Evolutionary conservation across 2,113 vertebrate genomes (phyloP).

Genomic region (Scalopus aquaticus): DNA sequence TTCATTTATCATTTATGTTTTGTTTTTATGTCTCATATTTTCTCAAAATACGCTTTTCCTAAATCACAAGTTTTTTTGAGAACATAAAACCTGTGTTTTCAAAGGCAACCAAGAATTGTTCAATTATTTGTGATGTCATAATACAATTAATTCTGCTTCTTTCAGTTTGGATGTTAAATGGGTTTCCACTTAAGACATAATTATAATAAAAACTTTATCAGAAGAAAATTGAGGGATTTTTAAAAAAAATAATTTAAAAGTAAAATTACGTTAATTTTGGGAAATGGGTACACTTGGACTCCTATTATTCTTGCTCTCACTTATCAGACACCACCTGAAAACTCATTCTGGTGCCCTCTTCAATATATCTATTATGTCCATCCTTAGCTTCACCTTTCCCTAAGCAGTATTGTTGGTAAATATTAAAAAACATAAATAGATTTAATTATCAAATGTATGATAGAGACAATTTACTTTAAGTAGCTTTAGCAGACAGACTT

Average conservation of each 20-base stretch:
- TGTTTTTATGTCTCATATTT: neutral
- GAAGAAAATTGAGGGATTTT: neutral
- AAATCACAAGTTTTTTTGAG: neutral
- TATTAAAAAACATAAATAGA: neutral
- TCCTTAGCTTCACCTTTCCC: neutral
- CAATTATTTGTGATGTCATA: conserved; percentile 13
- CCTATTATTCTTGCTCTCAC: neutral
- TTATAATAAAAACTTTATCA: neutral
- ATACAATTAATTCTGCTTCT: neutral
- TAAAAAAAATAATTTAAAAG: neutral
- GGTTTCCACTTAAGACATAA: neutral
- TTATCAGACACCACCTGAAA: neutral
- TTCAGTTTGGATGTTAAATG: neutral
- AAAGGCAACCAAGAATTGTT: neutral
- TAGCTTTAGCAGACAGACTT: neutral
- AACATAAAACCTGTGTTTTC: neutral
- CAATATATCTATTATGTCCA: neutral
- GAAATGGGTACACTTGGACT: neutral
- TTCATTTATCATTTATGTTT: neutral
- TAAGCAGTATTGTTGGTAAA: neutral
- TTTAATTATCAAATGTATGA: neutral
- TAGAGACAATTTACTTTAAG: neutral
- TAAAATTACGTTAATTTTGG: neutral
- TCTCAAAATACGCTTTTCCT: neutral
- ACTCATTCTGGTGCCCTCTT: neutral